A percentile compares a stretch with the other conserved stretches of the same genome.
Conservation (phyloP, 2,113 vertebrate species). For the Gymnorhina tibicen region DNA sequence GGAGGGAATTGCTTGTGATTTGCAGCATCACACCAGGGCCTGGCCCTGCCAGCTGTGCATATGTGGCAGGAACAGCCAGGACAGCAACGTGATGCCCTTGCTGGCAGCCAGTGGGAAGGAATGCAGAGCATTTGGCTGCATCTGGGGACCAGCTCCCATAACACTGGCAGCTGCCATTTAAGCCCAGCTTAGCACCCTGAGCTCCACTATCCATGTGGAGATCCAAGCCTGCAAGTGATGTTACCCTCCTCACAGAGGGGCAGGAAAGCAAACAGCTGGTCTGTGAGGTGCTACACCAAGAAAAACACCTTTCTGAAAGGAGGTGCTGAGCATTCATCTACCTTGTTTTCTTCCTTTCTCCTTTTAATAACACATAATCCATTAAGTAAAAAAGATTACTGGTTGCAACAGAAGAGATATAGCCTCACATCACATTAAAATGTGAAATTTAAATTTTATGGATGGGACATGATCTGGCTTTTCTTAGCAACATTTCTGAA, state of each 20-base stretch:
- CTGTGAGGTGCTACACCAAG: accelerated
- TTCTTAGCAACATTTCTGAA: neutral
- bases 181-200: neutral
- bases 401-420: neutral
- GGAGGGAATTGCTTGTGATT: neutral
- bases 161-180: neutral
- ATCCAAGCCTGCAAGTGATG: neutral
- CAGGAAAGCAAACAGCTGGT: neutral
- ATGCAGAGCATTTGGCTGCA: neutral
- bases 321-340: neutral
- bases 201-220: accelerated
- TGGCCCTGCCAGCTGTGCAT: neutral
- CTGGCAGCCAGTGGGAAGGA: neutral
- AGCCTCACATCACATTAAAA: neutral
- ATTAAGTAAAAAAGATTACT: neutral
- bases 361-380: neutral
- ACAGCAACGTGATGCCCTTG: accelerated
- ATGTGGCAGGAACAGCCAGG: neutral
- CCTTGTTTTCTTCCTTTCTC: neutral
- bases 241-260: neutral
- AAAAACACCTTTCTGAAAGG: neutral
- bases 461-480: neutral
- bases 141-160: neutral
- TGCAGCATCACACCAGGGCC: neutral
- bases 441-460: neutral